phyloP scores from a whole-genome alignment of 2,888 invertebrate species.

The Thecocarcelia acutangulata region DNA sequence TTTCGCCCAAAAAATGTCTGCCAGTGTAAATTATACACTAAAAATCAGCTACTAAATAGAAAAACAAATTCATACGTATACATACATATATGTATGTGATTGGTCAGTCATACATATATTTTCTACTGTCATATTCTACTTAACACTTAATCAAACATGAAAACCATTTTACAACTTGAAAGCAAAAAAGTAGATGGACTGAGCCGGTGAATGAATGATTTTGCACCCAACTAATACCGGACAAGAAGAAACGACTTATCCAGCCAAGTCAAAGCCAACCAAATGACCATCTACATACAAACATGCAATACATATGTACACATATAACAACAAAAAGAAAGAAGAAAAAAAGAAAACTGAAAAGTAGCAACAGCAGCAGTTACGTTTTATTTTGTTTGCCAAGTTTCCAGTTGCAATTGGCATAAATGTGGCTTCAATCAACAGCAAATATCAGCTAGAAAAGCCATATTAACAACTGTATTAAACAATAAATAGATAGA shows the following conservation, averaged over 20 bases:
- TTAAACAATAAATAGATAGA: slow-evolving; percentile 52
- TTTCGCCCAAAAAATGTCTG: background rate
- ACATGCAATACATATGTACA: no score
- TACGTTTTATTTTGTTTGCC: slow-evolving; percentile 54
- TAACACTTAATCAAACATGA: slow-evolving; percentile 65
- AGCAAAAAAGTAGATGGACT: slow-evolving; percentile 15
- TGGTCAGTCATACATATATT: slow-evolving; percentile 3
- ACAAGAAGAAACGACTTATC: slow-evolving; percentile 3
- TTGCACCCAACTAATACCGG: slow-evolving; percentile 44
- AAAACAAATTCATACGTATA: background rate
- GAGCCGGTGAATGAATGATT: slow-evolving; percentile 38
- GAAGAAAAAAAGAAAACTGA: background rate
- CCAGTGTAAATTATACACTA: slow-evolving; percentile 25
- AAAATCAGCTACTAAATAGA: background rate
- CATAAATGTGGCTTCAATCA: slow-evolving; percentile 70
- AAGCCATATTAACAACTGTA: slow-evolving; percentile 61
- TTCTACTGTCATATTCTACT: slow-evolving; percentile 56
- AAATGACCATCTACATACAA: slow-evolving; percentile 21
- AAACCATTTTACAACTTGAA: slow-evolving; percentile 43
- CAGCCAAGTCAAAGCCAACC: slow-evolving; percentile 26
- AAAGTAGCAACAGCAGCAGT: slow-evolving; percentile 30
- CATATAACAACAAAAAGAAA: slow-evolving; percentile 14
- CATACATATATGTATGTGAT: no score
- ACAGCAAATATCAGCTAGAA: slow-evolving; percentile 56
- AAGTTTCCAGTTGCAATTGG: slow-evolving; percentile 68